These are phyloP conservation scores for Blennius ocellaris DNA, from an alignment of 2,113 vertebrate genomes.

Conservation along the genomic window DNA sequence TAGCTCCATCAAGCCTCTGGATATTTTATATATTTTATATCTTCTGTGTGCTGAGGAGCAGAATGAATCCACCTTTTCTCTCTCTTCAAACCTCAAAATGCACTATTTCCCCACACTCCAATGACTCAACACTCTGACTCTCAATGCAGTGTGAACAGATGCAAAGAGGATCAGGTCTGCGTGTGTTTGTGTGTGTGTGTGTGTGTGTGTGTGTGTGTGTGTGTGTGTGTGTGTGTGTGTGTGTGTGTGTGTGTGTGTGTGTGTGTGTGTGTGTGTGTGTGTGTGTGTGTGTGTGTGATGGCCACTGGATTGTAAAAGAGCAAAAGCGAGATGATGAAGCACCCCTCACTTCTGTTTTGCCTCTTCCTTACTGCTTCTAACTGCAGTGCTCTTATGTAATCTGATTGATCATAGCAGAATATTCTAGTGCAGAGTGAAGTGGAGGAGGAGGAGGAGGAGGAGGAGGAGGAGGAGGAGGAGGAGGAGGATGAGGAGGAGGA, in stretches of 20 bases:
- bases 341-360: conserved; percentile 27
- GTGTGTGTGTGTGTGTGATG: no score
- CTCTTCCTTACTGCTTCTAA: conserved; percentile 51
- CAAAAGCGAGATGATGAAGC: conserved; percentile 15
- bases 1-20: conserved; percentile 2
- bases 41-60: background rate
- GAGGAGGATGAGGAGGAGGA: conserved; percentile 29
- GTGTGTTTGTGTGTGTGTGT: no score
- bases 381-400: conserved; percentile 81
- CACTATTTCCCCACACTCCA: background rate
- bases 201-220: background rate
- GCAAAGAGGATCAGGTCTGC: background rate
- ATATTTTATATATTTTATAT: conserved; percentile 26
- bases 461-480: conserved; percentile 24
- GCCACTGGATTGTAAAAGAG: conserved; percentile 1
- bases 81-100: conserved; percentile 10
- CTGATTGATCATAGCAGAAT: conserved; percentile 76
- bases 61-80: conserved; percentile 2
- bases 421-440: conserved; percentile 61
- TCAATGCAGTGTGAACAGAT: conserved; percentile 23
- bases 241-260: no score
- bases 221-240: background rate
- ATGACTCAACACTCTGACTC: conserved; percentile 1
- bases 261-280: no score
- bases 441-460: conserved; percentile 16